Conservation (phyloP, 2,888 invertebrate species). For the Calliscelio sp. region DNA sequence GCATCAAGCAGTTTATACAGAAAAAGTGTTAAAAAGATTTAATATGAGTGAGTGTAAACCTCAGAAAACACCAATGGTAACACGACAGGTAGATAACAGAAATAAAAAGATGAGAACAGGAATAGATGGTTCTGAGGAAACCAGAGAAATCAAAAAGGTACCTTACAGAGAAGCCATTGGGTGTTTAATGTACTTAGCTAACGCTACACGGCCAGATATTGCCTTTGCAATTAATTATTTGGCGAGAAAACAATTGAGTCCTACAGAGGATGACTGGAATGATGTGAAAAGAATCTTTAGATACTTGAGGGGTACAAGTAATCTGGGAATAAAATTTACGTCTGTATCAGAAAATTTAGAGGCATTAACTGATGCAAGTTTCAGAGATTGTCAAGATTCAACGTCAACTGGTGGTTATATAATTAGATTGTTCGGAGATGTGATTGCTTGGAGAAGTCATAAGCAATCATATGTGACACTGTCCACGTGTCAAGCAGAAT, state of each 20-base stretch:
- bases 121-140: too few species aligned
- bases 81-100: constrained; percentile 38
- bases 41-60: neutral
- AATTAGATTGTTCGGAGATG: constrained; percentile 66
- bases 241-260: constrained; percentile 40
- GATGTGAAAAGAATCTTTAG: constrained; percentile 37
- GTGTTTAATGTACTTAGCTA: constrained; percentile 41
- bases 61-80: constrained; percentile 66
- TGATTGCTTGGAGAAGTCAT: constrained; percentile 63
- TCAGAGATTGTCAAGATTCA: constrained; percentile 68
- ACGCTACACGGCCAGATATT: constrained; percentile 35
- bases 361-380: constrained; percentile 73
- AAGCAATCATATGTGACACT: constrained; percentile 35
- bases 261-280: constrained; percentile 63
- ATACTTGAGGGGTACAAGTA: constrained; percentile 22
- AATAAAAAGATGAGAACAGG: constrained; percentile 14
- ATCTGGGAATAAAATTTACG: constrained; percentile 36
- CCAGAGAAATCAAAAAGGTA: too few species aligned
- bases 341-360: constrained; percentile 51
- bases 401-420: constrained; percentile 62
- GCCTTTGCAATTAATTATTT: constrained; percentile 21
- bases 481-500: constrained; percentile 61
- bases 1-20: neutral
- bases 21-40: neutral
- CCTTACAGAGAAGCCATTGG: constrained; percentile 69